Base-by-base conservation (phyloP, 2,797 vertebrate genomes). In the Pampus argenteus region DNA sequence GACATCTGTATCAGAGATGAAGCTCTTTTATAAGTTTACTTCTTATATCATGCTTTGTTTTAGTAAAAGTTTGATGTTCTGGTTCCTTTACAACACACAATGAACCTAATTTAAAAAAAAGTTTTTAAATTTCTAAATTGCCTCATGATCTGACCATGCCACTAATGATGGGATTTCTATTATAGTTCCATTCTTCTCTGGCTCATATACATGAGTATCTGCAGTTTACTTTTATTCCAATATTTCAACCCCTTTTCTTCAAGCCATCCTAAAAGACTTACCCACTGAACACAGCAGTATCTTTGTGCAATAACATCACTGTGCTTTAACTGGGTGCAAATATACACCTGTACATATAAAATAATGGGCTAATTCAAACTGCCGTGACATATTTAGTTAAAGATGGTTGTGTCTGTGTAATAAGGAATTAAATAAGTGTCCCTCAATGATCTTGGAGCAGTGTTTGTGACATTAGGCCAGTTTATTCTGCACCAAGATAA, bases 401-500 rank as follows among this genome's bases (percentile, higher is more conserved):
- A 26, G 18, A 22, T 22, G 4, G 20, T 23, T 56, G 17, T 36
- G 26, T 57, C 4, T 51, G 5, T 20, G 55, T 42, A 36, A 76
- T 22, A 57, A 31, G 14, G 13, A 45, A 48, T 38, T 15, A 66
- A 48, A 44, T 15, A 66, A 47, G 58, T 51, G 36, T n/a, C 17
- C 34, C 31, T 44, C 26, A 44, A 36, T 15, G 20, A 26, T n/a
- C 9, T 18, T 20, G 11, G 18, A 42, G 47, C 17, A 47, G 29
- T 36, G 36, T 56, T 23, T 58, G 14, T 51, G 47, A 52, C 58
- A 31, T 45, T 42, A 40, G 5, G 31, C 23, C 54, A 51, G 9
- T 65, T 51, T 48, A 18, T 29, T 61, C 8, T 15, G 38, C 5
- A 48, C 54, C 13, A 31, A 64, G 52, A 74, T 51, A 71, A 77